Evolutionary conservation across 2,797 vertebrate genomes (phyloP).

Genomic region (Eospalax fontanierii): DNA sequence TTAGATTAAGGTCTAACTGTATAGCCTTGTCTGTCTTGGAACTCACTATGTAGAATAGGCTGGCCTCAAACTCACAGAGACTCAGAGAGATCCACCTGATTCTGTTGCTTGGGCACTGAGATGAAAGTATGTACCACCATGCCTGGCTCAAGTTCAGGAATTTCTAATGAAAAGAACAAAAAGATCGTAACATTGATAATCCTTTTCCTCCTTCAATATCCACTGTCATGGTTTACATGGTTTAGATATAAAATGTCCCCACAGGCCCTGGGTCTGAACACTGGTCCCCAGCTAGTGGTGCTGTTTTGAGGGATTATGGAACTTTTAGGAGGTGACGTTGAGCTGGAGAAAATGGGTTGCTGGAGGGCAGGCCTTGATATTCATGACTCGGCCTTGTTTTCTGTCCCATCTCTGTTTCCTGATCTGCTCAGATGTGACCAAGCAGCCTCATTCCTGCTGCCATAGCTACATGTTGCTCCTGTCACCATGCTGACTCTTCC

Average conservation of each 20-base stretch:
- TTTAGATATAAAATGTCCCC: neutral
- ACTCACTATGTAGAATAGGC: too few relatives aligned
- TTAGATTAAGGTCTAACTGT: too few relatives aligned
- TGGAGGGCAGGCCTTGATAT: neutral
- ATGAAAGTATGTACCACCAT: too few relatives aligned
- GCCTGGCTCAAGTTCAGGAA: neutral
- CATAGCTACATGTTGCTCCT: neutral
- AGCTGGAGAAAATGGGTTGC: neutral
- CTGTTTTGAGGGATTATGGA: neutral
- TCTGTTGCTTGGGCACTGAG: too few relatives aligned
- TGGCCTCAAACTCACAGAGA: too few relatives aligned
- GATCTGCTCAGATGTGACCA: neutral
- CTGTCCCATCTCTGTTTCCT: neutral
- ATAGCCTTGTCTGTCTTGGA: too few relatives aligned
- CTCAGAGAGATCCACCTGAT: too few relatives aligned
- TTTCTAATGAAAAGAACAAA: slow-evolving; percentile 45
- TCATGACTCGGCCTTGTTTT: neutral
- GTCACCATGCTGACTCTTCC: neutral
- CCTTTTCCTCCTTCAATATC: neutral
- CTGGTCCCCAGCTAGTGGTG: neutral
- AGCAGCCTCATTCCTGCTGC: too few relatives aligned
- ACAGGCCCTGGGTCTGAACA: neutral
- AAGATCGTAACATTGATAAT: slow-evolving; percentile 15
- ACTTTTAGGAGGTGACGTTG: neutral
- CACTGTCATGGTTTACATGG: neutral